Evolutionary conservation across 2,113 vertebrate species (phyloP).

Genomic region (Carlito syrichta): DNA sequence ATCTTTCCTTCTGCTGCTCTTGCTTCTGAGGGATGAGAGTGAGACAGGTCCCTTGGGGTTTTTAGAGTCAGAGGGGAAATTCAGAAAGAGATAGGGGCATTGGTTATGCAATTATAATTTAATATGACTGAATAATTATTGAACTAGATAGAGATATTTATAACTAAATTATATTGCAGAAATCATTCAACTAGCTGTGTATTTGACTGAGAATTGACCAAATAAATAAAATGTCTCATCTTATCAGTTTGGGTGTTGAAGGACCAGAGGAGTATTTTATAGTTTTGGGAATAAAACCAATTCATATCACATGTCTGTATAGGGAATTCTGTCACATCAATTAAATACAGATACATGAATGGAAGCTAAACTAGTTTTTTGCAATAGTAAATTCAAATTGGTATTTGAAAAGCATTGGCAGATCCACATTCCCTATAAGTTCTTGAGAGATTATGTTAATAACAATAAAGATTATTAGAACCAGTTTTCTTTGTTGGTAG

Average conservation of each 20-base stretch:
- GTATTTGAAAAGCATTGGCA: neutral
- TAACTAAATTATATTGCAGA: neutral
- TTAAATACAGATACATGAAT: neutral
- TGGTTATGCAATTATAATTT: neutral
- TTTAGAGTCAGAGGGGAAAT: neutral
- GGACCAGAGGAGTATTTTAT: neutral
- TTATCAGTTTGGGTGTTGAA: neutral
- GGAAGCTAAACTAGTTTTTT: neutral
- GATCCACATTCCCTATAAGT: neutral
- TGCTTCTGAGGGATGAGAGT: neutral
- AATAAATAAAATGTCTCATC: conserved; percentile 27
- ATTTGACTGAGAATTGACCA: neutral
- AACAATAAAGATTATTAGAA: neutral
- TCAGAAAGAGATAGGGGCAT: neutral
- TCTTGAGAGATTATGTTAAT: neutral
- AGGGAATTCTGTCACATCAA: neutral
- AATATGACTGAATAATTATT: conserved; percentile 16
- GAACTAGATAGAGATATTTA: neutral
- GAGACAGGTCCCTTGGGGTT: neutral
- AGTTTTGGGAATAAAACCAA: neutral
- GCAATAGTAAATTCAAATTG: too few relatives aligned
- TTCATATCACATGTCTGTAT: neutral
- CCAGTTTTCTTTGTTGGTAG: neutral
- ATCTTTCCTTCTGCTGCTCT: neutral
- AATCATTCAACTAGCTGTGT: neutral